Conservation (phyloP, 2,113 vertebrate species). For the Pelobates fuscus region DNA sequence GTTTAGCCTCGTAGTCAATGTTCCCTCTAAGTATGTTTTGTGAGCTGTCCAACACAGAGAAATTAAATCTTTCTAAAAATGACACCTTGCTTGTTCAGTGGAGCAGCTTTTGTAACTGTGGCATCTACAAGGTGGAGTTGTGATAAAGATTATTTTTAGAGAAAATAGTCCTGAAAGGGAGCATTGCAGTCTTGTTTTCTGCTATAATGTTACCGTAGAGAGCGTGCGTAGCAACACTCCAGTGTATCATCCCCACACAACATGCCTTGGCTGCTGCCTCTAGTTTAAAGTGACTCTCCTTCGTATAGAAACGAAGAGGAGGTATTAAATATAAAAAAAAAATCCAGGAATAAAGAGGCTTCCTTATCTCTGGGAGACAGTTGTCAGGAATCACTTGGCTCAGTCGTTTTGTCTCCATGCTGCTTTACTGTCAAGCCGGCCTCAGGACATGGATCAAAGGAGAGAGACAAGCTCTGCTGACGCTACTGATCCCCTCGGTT, state of each 20-base stretch:
- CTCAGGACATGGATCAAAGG: slow-evolving; percentile 99
- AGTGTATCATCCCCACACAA: slow-evolving; percentile 40
- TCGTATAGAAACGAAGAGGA: slow-evolving; percentile 76
- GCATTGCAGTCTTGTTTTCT: slow-evolving; percentile 16
- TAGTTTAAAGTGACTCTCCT: slow-evolving; percentile 75
- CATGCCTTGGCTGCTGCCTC: slow-evolving; percentile 52
- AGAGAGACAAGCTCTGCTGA: slow-evolving; percentile 79
- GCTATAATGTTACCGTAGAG: neutral
- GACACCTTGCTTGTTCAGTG: too few species aligned
- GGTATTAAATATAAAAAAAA: slow-evolving; percentile 66
- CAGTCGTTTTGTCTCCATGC: slow-evolving; percentile 88
- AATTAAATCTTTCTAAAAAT: too few species aligned
- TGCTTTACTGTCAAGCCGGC: slow-evolving; percentile 89
- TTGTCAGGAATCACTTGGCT: slow-evolving; percentile 98
- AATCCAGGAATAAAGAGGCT: slow-evolving; percentile 69
- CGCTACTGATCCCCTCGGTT: slow-evolving; percentile 85
- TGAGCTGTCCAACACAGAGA: too few species aligned
- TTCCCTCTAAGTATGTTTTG: too few species aligned
- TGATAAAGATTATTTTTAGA: too few species aligned
- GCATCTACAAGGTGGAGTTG: too few species aligned
- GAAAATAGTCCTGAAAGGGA: too few species aligned
- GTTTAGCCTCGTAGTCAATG: too few species aligned
- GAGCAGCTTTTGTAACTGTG: too few species aligned
- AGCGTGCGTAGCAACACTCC: slow-evolving; percentile 23
- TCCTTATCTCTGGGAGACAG: slow-evolving; percentile 97